phyloP scores from a whole-genome alignment of 2,888 invertebrate genomes.

The Labia minor region DNA sequence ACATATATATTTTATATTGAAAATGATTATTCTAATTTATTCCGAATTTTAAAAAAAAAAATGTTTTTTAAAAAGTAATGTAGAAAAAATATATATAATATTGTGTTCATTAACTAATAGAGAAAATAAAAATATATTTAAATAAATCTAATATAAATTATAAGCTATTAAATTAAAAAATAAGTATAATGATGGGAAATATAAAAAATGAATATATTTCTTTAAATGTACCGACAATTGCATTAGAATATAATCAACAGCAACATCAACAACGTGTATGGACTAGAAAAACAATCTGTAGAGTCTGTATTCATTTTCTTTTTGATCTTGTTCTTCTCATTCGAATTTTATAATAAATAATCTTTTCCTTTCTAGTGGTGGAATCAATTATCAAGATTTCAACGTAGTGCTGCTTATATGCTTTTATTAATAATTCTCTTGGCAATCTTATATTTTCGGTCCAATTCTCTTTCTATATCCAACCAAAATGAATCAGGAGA shows the following conservation, averaged over 20 bases:
- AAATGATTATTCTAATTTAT: no score
- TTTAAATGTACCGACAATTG: slow-evolving; percentile 25
- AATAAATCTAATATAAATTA: no score
- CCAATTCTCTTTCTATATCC: background rate
- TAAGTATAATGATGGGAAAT: slow-evolving; percentile 23
- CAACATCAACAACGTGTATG: slow-evolving; percentile 26
- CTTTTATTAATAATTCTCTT: slow-evolving; percentile 45
- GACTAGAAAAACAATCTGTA: slow-evolving; percentile 35
- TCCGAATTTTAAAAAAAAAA: no score
- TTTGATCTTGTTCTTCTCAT: background rate
- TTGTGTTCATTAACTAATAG: background rate
- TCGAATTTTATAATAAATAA: slow-evolving; percentile 18
- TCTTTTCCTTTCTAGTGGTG: slow-evolving; percentile 55
- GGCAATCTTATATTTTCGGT: slow-evolving; percentile 46
- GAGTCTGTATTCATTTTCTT: slow-evolving; percentile 31
- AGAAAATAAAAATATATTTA: no score
- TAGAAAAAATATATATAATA: background rate
- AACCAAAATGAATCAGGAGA: no score
- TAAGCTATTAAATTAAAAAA: no score
- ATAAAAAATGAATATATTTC: slow-evolving; percentile 28
- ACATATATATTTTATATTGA: background rate
- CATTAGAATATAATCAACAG: slow-evolving; percentile 17
- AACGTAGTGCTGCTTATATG: slow-evolving; percentile 64
- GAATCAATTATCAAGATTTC: slow-evolving; percentile 76
- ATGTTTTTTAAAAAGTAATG: background rate